A percentile compares a stretch with the other conserved stretches of the same genome.
Conservation (phyloP, 37 sponge, comb jelly and placozoan genomes). For the Spongilla lacustris region DNA sequence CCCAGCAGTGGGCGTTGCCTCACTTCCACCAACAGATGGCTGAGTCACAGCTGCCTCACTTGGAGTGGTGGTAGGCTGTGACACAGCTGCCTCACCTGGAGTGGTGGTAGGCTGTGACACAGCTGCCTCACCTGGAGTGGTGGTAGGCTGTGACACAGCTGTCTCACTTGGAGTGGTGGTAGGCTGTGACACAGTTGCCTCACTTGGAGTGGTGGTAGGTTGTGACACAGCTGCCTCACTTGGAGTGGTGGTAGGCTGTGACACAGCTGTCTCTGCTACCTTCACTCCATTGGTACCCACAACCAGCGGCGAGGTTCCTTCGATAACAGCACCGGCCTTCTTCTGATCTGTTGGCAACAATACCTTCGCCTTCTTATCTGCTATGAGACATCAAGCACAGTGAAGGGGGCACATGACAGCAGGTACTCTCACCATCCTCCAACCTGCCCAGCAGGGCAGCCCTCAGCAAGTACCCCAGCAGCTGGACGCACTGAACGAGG, state of each 20-base stretch:
- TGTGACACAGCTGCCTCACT: no score
- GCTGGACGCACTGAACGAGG: conserved; percentile 49
- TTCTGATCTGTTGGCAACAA: neutral
- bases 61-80: no score
- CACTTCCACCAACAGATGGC: neutral
- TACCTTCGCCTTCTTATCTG: neutral
- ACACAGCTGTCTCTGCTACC: neutral
- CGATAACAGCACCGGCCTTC: neutral
- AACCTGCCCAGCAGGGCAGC: conserved; percentile 26
- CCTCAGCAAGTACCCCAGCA: conserved; percentile 43
- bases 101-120: no score
- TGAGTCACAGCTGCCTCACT: no score
- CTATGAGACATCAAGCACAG: neutral
- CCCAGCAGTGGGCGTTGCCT: conserved; percentile 12
- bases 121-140: no score
- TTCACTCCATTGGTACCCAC: neutral
- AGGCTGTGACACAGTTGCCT: neutral
- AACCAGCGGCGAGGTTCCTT: neutral
- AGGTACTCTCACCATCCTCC: conserved; percentile 49
- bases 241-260: neutral
- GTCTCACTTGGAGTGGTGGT: no score
- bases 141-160: no score
- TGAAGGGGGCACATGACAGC: no score
- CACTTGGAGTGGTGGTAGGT: no score
- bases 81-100: no score